A percentile compares a stretch with the other conserved stretches of the same genome.
phyloP scores from a whole-genome alignment of 1,140 invertebrate genomes.

The Pinna nobilis region DNA sequence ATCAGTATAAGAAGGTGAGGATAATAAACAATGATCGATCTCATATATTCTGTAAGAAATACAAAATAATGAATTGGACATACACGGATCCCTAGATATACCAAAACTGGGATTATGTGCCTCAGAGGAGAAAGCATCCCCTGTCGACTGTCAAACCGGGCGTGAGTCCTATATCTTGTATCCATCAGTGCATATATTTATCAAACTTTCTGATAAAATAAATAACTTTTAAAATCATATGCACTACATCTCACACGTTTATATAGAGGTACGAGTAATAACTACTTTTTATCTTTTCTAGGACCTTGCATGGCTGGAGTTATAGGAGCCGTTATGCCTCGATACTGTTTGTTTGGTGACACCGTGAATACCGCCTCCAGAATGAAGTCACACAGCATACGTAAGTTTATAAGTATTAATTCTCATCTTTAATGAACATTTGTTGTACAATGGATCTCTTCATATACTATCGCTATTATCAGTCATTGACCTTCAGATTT shows the following conservation, averaged over 20 bases:
- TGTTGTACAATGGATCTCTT: background rate
- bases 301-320: constrained; percentile 29
- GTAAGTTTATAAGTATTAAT: background rate
- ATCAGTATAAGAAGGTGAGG: no score
- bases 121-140: no score
- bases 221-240: background rate
- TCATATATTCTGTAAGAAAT: no score
- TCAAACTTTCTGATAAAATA: no score
- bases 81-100: no score
- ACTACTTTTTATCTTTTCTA: background rate
- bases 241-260: background rate
- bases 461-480: background rate
- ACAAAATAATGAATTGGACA: no score
- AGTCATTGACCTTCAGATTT: no score
- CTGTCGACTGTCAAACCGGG: no score
- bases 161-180: no score
- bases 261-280: background rate
- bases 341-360: constrained; percentile 29
- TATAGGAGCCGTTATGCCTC: constrained; percentile 15
- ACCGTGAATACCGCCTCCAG: constrained; percentile 24
- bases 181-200: no score
- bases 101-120: no score
- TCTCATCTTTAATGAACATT: background rate
- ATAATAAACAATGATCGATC: no score
- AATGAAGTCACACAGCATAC: constrained; percentile 25